phyloP scores from a whole-genome alignment of 2,797 vertebrate genomes.

The Bryconaethiops microstoma region DNA sequence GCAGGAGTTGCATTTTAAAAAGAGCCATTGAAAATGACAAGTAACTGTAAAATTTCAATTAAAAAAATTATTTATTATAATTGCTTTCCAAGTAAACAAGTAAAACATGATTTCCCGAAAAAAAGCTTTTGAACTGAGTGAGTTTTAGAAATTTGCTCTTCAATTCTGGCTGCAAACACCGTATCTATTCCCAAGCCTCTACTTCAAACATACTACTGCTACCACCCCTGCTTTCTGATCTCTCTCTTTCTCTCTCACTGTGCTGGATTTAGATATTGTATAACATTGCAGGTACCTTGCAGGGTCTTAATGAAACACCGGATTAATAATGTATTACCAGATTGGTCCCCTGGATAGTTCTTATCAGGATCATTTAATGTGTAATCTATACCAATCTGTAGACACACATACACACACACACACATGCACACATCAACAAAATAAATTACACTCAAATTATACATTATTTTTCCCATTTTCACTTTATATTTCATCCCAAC shows the following conservation, averaged over 20 bases:
- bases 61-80: too few species aligned
- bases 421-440: conserved; percentile 19
- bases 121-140: too few species aligned
- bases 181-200: background rate
- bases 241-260: conserved; percentile 32
- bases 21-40: too few species aligned
- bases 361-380: conserved; percentile 67
- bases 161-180: background rate
- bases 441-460: conserved; percentile 9
- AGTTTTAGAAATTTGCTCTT: too few species aligned
- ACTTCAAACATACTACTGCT: background rate
- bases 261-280: conserved; percentile 78
- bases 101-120: too few species aligned
- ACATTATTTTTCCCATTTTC: background rate
- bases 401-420: conserved; percentile 32
- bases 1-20: too few species aligned
- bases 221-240: background rate
- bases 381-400: conserved; percentile 59
- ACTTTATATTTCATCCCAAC: background rate
- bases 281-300: conserved; percentile 74
- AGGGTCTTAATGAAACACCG: conserved; percentile 79
- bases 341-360: conserved; percentile 65
- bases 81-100: too few species aligned
- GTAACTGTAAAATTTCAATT: too few species aligned
- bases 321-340: conserved; percentile 81